Conservation (phyloP, 2,888 invertebrate species). For the Dolichomitus sp. region DNA sequence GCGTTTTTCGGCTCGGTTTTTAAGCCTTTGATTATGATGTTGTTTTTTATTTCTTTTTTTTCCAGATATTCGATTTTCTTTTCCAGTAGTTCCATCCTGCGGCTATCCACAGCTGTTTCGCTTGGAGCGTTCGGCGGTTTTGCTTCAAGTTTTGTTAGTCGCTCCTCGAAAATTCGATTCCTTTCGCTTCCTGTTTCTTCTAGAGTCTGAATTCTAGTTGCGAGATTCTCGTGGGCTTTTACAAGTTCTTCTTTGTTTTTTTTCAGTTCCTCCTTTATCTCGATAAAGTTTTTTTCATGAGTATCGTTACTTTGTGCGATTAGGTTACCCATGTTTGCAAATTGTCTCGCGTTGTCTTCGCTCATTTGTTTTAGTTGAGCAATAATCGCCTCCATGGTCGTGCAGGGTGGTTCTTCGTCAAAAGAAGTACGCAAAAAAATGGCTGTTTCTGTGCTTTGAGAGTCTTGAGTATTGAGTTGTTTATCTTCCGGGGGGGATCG, state of each 20-base stretch:
- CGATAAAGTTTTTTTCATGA: no score
- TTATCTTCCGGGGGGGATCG: no score
- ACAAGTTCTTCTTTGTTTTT: neutral
- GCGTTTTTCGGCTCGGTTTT: neutral
- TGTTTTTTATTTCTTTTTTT: conserved; percentile 27
- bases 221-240: neutral
- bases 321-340: no score
- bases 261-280: no score
- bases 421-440: no score
- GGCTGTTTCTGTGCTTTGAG: no score
- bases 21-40: conserved; percentile 15
- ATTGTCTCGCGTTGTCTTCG: no score
- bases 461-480: no score
- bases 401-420: no score
- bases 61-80: conserved; percentile 9
- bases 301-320: no score
- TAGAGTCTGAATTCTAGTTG: neutral
- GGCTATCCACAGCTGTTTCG: neutral
- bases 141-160: neutral
- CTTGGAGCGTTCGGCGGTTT: neutral
- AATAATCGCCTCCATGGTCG: no score
- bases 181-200: neutral
- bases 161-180: neutral
- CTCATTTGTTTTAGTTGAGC: no score
- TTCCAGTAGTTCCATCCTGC: conserved; percentile 16